These are phyloP conservation scores for Channa striata DNA, from an alignment of 2,797 vertebrate genomes.

Conservation along the genomic window DNA sequence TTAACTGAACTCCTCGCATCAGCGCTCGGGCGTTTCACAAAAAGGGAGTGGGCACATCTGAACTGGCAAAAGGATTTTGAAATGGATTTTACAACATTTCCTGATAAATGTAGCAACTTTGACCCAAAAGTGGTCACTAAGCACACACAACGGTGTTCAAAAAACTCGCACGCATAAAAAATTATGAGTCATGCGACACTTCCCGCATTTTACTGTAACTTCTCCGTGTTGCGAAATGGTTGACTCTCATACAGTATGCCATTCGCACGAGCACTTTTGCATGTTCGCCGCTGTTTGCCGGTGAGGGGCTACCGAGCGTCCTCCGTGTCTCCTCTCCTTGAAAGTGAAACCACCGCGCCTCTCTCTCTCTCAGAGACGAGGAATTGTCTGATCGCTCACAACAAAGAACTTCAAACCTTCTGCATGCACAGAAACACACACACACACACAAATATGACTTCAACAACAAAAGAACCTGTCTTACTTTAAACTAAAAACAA, in stretches of 20 bases:
- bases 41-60: background rate
- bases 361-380: background rate
- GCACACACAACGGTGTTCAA: slow-evolving; percentile 1
- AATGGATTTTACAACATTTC: slow-evolving; percentile 38
- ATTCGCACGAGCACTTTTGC: too few species aligned
- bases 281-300: too few species aligned
- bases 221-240: slow-evolving; percentile 62
- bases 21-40: background rate
- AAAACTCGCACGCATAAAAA: slow-evolving; percentile 1
- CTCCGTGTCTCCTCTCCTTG: background rate
- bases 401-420: background rate
- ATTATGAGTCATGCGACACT: slow-evolving; percentile 40
- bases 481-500: background rate
- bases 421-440: background rate
- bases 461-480: too few species aligned
- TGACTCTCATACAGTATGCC: background rate
- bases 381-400: background rate
- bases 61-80: slow-evolving; percentile 22
- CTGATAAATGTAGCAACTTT: slow-evolving; percentile 16
- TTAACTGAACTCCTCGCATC: slow-evolving; percentile 2
- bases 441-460: background rate
- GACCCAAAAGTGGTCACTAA: background rate
- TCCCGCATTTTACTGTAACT: slow-evolving; percentile 51
- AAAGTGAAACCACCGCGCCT: background rate
- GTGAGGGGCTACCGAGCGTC: background rate